Evolutionary conservation across 1,140 invertebrate genomes (phyloP).

Genomic region (Drosophila nigrodunni): DNA sequence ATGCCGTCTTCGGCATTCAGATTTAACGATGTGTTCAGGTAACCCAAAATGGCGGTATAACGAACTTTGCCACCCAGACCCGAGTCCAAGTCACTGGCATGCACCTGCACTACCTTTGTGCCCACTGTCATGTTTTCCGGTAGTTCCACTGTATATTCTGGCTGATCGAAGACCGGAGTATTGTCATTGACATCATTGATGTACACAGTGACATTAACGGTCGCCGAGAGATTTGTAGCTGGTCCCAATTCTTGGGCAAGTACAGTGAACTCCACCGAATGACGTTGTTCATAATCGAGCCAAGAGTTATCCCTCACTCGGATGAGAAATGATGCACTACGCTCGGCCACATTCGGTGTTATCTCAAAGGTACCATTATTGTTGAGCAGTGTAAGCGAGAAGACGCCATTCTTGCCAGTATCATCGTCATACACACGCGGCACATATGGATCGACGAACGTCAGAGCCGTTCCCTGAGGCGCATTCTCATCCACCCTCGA

Average conservation of each 20-base stretch:
- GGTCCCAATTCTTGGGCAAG: slow-evolving; percentile 92
- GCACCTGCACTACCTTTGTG: slow-evolving; percentile 90
- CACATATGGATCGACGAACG: slow-evolving; percentile 89
- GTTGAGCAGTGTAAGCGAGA: slow-evolving; percentile 91
- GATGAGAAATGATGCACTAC: slow-evolving; percentile 91
- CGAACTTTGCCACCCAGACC: slow-evolving; percentile 89
- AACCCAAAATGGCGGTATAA: slow-evolving; percentile 91
- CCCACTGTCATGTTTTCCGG: slow-evolving; percentile 92
- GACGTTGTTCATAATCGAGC: slow-evolving; percentile 92
- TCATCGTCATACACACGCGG: slow-evolving; percentile 91
- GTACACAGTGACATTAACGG: slow-evolving; percentile 91
- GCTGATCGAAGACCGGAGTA: slow-evolving; percentile 91
- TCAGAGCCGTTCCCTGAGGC: slow-evolving; percentile 90
- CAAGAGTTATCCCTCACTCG: slow-evolving; percentile 92
- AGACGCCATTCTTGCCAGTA: slow-evolving; percentile 93
- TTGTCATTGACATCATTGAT: slow-evolving; percentile 96
- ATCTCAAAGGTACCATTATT: slow-evolving; percentile 96
- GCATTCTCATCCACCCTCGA: slow-evolving; percentile 93
- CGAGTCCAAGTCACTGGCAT: slow-evolving; percentile 91
- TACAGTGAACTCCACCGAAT: slow-evolving; percentile 90
- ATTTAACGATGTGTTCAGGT: slow-evolving; percentile 90
- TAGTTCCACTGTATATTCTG: slow-evolving; percentile 90
- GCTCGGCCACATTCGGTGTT: slow-evolving; percentile 93
- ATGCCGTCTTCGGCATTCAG: slow-evolving; percentile 92
- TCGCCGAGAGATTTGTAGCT: slow-evolving; percentile 89